Evolutionary conservation across 2,888 invertebrate species (phyloP).

Genomic region (Drosophila leonis): DNA sequence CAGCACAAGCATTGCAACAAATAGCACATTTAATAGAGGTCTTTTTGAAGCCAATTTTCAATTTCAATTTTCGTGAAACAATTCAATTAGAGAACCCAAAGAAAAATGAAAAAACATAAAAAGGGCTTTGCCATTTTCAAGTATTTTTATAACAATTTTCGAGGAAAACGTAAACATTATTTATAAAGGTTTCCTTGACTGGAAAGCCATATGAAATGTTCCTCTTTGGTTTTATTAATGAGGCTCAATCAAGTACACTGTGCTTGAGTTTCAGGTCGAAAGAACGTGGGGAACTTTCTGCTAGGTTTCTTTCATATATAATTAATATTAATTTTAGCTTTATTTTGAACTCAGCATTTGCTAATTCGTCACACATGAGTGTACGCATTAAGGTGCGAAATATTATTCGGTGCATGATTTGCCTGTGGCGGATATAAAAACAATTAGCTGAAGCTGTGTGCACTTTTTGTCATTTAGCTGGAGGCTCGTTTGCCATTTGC

Average conservation of each 20-base stretch:
- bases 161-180: neutral
- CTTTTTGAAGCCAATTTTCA: constrained; percentile 13
- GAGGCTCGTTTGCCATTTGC: constrained; percentile 44
- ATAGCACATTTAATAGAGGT: constrained; percentile 28
- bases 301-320: neutral
- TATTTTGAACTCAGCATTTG: neutral
- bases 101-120: neutral
- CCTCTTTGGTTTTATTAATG: neutral
- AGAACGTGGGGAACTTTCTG: neutral
- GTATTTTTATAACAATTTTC: constrained; percentile 1
- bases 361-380: constrained; percentile 13
- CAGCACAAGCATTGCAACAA: constrained; percentile 21
- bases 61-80: constrained; percentile 12
- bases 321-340: neutral
- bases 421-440: constrained; percentile 25
- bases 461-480: constrained; percentile 27
- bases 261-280: neutral
- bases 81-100: constrained; percentile 3
- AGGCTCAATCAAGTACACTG: neutral
- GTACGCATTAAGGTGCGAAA: constrained; percentile 27
- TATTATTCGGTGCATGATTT: constrained; percentile 2
- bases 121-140: neutral
- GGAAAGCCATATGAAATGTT: neutral
- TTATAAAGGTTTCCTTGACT: neutral
- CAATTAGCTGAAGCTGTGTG: constrained; percentile 51